phyloP scores from a whole-genome alignment of 2,113 vertebrate species.

The Polypterus senegalus region DNA sequence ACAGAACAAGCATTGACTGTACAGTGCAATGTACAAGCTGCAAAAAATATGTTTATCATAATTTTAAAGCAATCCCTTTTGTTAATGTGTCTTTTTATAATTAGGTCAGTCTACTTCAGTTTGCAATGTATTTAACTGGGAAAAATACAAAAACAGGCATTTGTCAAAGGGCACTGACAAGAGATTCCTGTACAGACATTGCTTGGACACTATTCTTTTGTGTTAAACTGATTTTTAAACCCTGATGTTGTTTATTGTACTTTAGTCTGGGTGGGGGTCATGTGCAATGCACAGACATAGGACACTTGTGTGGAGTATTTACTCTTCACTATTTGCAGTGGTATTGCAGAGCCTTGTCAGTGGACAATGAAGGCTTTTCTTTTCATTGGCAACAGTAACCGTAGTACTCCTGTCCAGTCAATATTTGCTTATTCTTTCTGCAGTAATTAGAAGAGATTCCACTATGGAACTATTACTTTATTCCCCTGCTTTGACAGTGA shows the following conservation, averaged over 20 bases:
- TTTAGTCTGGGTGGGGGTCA: slow-evolving; percentile 4
- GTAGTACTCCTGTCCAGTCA: slow-evolving; percentile 13
- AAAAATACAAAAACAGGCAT: too few relatives aligned
- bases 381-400: slow-evolving; percentile 9
- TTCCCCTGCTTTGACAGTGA: background rate
- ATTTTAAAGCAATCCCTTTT: too few relatives aligned
- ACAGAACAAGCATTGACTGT: too few relatives aligned
- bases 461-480: slow-evolving; percentile 6
- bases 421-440: slow-evolving; percentile 12
- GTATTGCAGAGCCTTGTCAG: slow-evolving; percentile 3
- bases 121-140: too few relatives aligned
- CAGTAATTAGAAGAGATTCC: slow-evolving; percentile 16
- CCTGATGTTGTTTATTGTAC: slow-evolving; percentile 3
- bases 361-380: slow-evolving; percentile 14
- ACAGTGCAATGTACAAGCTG: too few relatives aligned
- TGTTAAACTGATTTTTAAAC: too few relatives aligned
- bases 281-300: background rate
- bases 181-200: too few relatives aligned
- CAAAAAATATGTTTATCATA: too few relatives aligned
- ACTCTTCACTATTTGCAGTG: slow-evolving; percentile 11
- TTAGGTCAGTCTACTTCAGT: too few relatives aligned
- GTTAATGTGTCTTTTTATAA: too few relatives aligned
- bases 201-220: too few relatives aligned
- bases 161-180: too few relatives aligned
- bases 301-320: slow-evolving; percentile 7